Evolutionary conservation across 2,113 vertebrate species (phyloP).

Genomic region (Podarcis raffonei): DNA sequence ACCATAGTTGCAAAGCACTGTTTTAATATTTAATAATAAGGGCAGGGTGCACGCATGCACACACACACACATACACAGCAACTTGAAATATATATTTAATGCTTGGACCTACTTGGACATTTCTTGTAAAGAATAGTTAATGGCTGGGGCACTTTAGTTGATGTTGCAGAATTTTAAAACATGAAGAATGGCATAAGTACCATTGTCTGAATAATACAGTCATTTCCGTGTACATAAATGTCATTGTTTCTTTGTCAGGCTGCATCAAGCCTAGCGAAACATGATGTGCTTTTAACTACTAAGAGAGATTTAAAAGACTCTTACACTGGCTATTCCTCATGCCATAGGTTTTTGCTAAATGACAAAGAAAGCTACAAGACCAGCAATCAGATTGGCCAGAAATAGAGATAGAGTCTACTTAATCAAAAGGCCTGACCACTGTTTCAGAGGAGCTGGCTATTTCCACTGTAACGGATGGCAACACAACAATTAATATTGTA

Average conservation of each 20-base stretch:
- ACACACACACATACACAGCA: not conserved
- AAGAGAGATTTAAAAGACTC: constrained; percentile 16
- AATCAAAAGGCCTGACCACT: not conserved
- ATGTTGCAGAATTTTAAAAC: constrained; percentile 66
- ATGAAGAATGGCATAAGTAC: constrained; percentile 41
- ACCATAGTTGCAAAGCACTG: constrained; percentile 40
- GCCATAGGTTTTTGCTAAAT: constrained; percentile 4
- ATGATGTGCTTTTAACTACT: constrained; percentile 20
- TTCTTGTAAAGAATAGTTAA: constrained; percentile 59
- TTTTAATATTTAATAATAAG: constrained; percentile 69
- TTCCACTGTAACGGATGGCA: constrained; percentile 4
- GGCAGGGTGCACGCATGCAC: constrained; percentile 39
- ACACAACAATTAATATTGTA: not conserved
- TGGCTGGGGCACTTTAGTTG: constrained; percentile 42
- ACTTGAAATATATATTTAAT: constrained; percentile 58
- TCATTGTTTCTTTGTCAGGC: constrained; percentile 22
- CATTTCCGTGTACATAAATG: constrained; percentile 39
- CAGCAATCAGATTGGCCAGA: constrained; percentile 2
- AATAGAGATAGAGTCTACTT: not conserved
- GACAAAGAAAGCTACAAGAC: constrained; percentile 14
- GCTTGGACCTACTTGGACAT: constrained; percentile 52
- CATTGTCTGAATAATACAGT: constrained; percentile 40
- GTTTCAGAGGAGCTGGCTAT: not conserved
- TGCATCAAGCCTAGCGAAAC: constrained; percentile 38
- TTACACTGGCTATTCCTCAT: not conserved